Evolutionary conservation across 64 coral and sea anemone genomes (phyloP), one percentile per base, ranked within the genome.

Genomic region (Porites australiensis): DNA sequence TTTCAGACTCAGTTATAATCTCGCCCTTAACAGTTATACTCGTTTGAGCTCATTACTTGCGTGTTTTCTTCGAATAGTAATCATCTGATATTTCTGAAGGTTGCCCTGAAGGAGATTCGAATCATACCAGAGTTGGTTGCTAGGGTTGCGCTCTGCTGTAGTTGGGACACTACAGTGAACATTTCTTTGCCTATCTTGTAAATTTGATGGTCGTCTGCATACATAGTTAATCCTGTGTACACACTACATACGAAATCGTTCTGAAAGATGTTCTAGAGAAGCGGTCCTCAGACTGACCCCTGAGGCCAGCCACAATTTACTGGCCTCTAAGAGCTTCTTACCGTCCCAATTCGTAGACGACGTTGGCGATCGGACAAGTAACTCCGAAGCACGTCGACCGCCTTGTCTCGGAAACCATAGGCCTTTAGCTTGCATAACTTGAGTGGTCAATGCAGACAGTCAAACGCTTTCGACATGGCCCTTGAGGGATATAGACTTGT

Each of bases 401-500:
- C 58, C 72, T 60, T 87, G 11, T 88, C 84, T 63, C 73, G 76
- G 76, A 82, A 54, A 1, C 77, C 77, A 50, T 93, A 93, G 5
- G 91, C 82, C 13, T 93, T 93, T 18, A 93, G 65, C 73, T 93
- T 93, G 27, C 81, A 73, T 64, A 93, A 47, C n/a, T 88, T 19
- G 22, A 93, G 83, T 27, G 92, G 64, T n/a, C 84, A 85, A 74
- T 93, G 76, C 46, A 88, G 64, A 62, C 46, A 88, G 63, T 93
- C 82, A 58, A 93, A 93, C 2, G 83, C 91, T 57, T 93, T 93
- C 15, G 83, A 87, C 91, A 93, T 80, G 18, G 88, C 91, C 12
- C 74, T 93, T 18, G 91, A 93, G 49, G 45, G 50, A 93, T 79
- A 50, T 15, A 67, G 13, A 93, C 76, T 74, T 23, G 45, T 88